Conservation (phyloP, 2,113 vertebrate genomes). For the Todiramphus saurophagus region DNA sequence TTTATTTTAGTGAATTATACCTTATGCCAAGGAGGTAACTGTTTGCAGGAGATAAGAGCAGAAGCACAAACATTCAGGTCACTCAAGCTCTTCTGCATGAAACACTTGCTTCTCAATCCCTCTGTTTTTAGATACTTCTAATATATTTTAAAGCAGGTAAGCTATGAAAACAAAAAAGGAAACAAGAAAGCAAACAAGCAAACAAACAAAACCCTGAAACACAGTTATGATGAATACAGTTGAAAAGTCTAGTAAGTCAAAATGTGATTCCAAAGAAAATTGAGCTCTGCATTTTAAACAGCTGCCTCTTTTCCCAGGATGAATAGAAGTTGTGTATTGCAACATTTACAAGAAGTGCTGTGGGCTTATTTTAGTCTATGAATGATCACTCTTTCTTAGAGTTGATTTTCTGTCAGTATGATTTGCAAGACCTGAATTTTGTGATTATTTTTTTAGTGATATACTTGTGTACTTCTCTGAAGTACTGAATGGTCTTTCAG, state of each 20-base stretch:
- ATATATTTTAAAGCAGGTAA: not conserved
- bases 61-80: not conserved
- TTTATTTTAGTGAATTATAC: slow-evolving; percentile 30
- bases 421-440: slow-evolving; percentile 6
- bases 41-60: slow-evolving; percentile 20
- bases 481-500: not conserved
- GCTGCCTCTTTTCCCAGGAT: not conserved
- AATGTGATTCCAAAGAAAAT: not conserved
- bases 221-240: not conserved
- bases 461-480: not conserved
- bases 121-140: slow-evolving; percentile 7
- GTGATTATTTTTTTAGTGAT: slow-evolving; percentile 3
- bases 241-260: not conserved
- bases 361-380: not conserved
- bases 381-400: not conserved
- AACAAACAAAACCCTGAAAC: not conserved
- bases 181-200: not conserved
- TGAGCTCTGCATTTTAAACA: not conserved
- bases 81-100: not conserved
- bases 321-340: not conserved
- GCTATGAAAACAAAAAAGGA: not conserved
- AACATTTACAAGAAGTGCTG: not conserved
- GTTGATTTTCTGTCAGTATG: slow-evolving; percentile 11
- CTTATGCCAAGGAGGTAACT: slow-evolving; percentile 16
- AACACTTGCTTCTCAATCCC: not conserved